A percentile compares a stretch with the other conserved stretches of the same genome.
These are phyloP conservation scores for Subanguina moxae DNA, from an alignment of 1,140 invertebrate genomes.

Conservation along the genomic window DNA sequence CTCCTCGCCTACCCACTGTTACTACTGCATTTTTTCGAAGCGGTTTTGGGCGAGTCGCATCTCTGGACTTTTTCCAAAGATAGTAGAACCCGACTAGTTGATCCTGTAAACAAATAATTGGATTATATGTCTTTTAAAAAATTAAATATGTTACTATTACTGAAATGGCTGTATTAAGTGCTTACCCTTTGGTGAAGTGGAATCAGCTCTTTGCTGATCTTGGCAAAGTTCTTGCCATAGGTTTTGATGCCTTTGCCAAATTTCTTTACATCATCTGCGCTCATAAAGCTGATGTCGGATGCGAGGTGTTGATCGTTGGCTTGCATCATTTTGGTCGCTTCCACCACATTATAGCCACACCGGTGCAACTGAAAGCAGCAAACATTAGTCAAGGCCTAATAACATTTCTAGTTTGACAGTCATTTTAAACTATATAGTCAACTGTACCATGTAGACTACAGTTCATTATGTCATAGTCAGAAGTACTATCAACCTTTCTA, in stretches of 20 bases:
- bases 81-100: slow-evolving; percentile 98
- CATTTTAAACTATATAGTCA: too few species aligned
- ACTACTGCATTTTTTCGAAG: slow-evolving; percentile 31
- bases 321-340: slow-evolving; percentile 47
- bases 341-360: slow-evolving; percentile 49
- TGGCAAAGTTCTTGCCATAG: slow-evolving; percentile 98
- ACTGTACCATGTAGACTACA: too few species aligned
- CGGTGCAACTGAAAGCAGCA: slow-evolving; percentile 47
- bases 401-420: too few species aligned
- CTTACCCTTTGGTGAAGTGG: slow-evolving; percentile 12
- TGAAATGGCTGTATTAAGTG: too few species aligned
- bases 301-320: slow-evolving; percentile 33
- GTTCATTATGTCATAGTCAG: too few species aligned
- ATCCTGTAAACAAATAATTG: slow-evolving; percentile 65
- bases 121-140: neutral
- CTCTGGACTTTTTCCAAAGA: slow-evolving; percentile 99
- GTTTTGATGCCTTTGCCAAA: slow-evolving; percentile 95
- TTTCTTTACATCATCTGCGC: slow-evolving; percentile 68
- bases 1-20: slow-evolving; percentile 31
- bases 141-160: too few species aligned
- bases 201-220: slow-evolving; percentile 72
- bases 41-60: slow-evolving; percentile 69
- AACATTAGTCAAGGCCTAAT: too few species aligned
- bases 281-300: slow-evolving; percentile 46
- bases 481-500: too few species aligned